These are phyloP conservation scores for Petrolisthes cinctipes DNA, from an alignment of 2,888 invertebrate species.

Conservation along the genomic window DNA sequence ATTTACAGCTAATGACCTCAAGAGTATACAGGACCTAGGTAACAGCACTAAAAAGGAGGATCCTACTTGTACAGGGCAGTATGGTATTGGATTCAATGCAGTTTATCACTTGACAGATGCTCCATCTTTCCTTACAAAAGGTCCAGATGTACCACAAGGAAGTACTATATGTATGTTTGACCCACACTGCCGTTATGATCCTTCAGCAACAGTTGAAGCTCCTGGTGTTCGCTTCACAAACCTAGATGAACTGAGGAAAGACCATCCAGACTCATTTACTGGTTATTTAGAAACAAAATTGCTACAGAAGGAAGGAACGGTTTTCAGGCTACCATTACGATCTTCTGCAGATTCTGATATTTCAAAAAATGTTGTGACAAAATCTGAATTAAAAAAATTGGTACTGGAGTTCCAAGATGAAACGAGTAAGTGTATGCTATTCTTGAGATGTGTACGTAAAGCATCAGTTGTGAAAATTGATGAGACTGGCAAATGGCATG, in stretches of 20 bases:
- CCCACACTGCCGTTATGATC: conserved; percentile 44
- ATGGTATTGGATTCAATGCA: conserved; percentile 51
- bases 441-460: conserved; percentile 40
- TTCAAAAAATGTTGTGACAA: not conserved
- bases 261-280: conserved; percentile 34
- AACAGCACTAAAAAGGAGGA: conserved; percentile 41
- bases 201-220: conserved; percentile 4
- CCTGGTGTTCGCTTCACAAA: conserved; percentile 34
- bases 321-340: conserved; percentile 41
- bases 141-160: conserved; percentile 32
- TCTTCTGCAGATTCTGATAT: conserved; percentile 3
- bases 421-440: conserved; percentile 33
- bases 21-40: conserved; percentile 41
- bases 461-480: conserved; percentile 6
- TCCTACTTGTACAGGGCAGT: conserved; percentile 44
- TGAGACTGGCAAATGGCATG: not conserved
- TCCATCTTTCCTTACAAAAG: conserved; percentile 43
- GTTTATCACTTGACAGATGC: conserved; percentile 50
- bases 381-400: not conserved
- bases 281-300: conserved; percentile 19
- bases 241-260: conserved; percentile 23
- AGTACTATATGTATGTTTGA: conserved; percentile 51
- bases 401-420: conserved; percentile 30
- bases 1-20: conserved; percentile 34
- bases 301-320: conserved; percentile 25